Evolutionary conservation across 2,113 vertebrate species (phyloP), one percentile per base, ranked within the genome.

Genomic region (Tyto alba): DNA sequence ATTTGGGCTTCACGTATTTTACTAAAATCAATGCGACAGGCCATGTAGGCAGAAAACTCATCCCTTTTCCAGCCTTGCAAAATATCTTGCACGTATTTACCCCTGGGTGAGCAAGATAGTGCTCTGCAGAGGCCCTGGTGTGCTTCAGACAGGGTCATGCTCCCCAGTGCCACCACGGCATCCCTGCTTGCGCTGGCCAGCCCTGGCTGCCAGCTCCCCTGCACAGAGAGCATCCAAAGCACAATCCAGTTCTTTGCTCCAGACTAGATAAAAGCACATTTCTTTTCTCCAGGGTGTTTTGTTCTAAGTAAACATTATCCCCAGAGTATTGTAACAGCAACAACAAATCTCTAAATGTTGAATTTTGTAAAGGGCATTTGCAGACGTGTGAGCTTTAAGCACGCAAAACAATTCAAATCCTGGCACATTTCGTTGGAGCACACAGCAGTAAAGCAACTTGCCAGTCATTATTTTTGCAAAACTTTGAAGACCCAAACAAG

Each of bases 231-330:
- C 36, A 57, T 53, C 57, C 88, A 38, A 38, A 57, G 36, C 79
- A 84, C 75, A 88, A 36, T 23, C 16, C 47, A 26, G 26, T 22
- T 66, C 38, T 59, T 19, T 36, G 32, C 56, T 90, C 56, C 60
- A 67, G 40, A 52, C 26, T 34, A 19, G 38, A 80, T 47, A 76
- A 79, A 90, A 90, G 14, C 18, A 2, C 55, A 36, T 40, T 80
- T 92, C 55, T 91, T 83, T 64, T 41, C 90, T 92, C 90, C 38
- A 10, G 85, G 60, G 86, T 93, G 85, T 90, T 92, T 84, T 93
- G 76, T 92, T 96, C 92, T 60, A 72, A 92, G 90, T 72, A 59
- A 95, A 75, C 0, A 0, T 29, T 60, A 7, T 81, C 76, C 72
- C 90, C 11, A 18, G 72, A 63, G 90, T 41, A 50, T 62, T 84